Conservation (phyloP, 2,113 vertebrate species). For the Leuciscus idus region DNA sequence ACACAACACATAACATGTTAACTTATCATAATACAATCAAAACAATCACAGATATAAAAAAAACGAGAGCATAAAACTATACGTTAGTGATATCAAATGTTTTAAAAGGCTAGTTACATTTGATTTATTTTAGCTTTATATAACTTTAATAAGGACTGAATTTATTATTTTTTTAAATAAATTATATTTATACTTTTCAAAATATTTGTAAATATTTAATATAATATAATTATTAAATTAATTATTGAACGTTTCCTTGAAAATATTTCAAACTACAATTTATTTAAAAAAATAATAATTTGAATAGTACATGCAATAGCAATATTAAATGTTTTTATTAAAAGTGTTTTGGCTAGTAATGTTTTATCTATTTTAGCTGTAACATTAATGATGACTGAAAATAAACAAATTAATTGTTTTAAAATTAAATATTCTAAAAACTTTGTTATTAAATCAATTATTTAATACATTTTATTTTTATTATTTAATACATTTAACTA, state of each 20-base stretch:
- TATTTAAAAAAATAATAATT: fast-evolving
- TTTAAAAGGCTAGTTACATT: neutral
- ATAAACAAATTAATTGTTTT: neutral
- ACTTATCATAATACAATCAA: no score
- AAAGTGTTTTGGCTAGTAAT: neutral
- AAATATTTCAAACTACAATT: no score
- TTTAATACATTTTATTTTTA: neutral
- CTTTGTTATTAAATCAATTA: no score
- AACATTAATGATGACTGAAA: neutral
- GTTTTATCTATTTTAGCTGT: neutral
- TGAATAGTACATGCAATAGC: neutral
- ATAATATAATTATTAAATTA: no score
- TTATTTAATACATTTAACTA: neutral
- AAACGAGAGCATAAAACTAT: no score
- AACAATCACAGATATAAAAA: no score
- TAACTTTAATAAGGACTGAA: neutral
- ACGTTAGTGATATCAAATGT: neutral
- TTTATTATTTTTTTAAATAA: no score
- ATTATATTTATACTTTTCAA: neutral
- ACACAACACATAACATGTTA: no score
- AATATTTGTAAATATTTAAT: neutral
- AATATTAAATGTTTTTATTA: neutral
- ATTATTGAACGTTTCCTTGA: no score
- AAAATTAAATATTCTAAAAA: neutral
- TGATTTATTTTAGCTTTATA: neutral